Conservation (phyloP, 2,888 invertebrate species). For the Drosophila heteroneura region DNA sequence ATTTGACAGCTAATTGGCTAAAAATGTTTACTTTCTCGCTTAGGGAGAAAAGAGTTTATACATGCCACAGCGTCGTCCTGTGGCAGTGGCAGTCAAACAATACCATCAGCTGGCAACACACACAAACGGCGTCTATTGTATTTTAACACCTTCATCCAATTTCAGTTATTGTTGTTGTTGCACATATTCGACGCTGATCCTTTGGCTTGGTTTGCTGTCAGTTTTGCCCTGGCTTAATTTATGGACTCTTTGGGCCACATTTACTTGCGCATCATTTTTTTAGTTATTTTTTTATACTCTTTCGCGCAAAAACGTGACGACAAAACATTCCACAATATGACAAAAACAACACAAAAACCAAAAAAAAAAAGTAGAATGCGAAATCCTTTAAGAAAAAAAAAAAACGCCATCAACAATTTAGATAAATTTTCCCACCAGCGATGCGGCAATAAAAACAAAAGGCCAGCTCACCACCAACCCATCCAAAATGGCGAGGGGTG, state of each 20-base stretch:
- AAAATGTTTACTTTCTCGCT: slow-evolving; percentile 56
- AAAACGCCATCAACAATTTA: slow-evolving; percentile 80
- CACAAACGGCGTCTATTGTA: slow-evolving; percentile 62
- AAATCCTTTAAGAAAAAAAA: slow-evolving; percentile 69
- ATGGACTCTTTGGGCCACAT: slow-evolving; percentile 83
- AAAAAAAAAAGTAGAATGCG: slow-evolving; percentile 57
- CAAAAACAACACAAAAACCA: slow-evolving; percentile 63
- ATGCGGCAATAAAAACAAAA: slow-evolving; percentile 74
- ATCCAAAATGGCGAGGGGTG: slow-evolving; percentile 55
- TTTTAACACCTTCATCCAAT: slow-evolving; percentile 85
- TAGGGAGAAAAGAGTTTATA: slow-evolving; percentile 10
- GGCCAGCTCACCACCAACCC: slow-evolving; percentile 57
- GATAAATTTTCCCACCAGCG: slow-evolving; percentile 85
- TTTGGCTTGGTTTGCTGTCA: slow-evolving; percentile 64
- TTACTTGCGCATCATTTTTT: slow-evolving; percentile 61
- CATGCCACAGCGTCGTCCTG: slow-evolving; percentile 5
- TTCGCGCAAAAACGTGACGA: slow-evolving; percentile 79
- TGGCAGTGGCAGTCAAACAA: slow-evolving; percentile 33
- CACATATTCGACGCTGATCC: slow-evolving; percentile 63
- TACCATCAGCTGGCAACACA: slow-evolving; percentile 38
- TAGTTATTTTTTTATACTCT: background rate
- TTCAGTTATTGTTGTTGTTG: slow-evolving; percentile 54
- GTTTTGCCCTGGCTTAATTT: slow-evolving; percentile 75
- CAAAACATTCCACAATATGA: slow-evolving; percentile 85
- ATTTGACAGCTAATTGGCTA: slow-evolving; percentile 68